Conservation (phyloP, 64 coral and sea anemone genomes). For the Porites lutea region DNA sequence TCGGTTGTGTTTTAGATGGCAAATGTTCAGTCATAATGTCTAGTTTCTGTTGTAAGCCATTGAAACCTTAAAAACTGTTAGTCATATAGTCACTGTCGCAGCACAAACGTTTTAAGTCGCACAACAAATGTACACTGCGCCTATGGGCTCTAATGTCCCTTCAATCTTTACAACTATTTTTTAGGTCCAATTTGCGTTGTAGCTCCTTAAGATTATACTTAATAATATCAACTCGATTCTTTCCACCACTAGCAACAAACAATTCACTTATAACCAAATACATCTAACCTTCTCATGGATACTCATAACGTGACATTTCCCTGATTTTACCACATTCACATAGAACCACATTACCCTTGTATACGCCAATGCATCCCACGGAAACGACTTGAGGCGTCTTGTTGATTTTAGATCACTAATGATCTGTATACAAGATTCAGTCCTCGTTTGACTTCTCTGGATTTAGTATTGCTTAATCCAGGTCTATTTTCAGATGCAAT, state of each 20-base stretch:
- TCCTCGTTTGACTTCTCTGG: conserved; percentile 59
- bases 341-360: conserved; percentile 13
- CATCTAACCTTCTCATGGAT: conserved; percentile 32
- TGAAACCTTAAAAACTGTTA: neutral
- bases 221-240: conserved; percentile 18
- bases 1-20: neutral
- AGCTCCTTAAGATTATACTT: neutral
- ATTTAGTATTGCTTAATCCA: conserved; percentile 68
- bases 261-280: conserved; percentile 20
- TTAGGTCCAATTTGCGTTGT: neutral
- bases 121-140: neutral
- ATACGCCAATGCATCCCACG: conserved; percentile 36
- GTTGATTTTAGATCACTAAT: conserved; percentile 66
- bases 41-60: neutral
- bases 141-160: neutral
- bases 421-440: conserved; percentile 61
- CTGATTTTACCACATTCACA: conserved; percentile 26
- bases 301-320: conserved; percentile 35
- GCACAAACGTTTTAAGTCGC: neutral
- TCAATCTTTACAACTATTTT: neutral
- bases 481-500: conserved; percentile 55
- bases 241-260: conserved; percentile 2
- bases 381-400: conserved; percentile 40
- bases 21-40: conserved; percentile 1
- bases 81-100: conserved; percentile 1